Conservation (phyloP, 30 jellyfish, hydroid and myxozoan species). For the Cassiopea andromeda region DNA sequence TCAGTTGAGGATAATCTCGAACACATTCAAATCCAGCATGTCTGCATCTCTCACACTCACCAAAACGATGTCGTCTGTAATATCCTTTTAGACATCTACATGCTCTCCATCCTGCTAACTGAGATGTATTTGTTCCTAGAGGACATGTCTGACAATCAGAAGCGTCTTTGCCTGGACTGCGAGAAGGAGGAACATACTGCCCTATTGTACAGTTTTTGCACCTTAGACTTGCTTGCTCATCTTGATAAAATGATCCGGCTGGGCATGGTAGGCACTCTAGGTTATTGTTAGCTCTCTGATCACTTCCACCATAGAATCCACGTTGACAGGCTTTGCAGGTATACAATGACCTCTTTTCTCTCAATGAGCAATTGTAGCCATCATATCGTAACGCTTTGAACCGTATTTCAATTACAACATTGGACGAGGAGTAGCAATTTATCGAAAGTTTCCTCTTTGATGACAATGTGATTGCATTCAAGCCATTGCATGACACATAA, state of each 20-base stretch:
- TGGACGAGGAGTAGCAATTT: too few relatives aligned
- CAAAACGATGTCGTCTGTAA: slow-evolving; percentile 29
- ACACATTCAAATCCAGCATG: slow-evolving; percentile 15
- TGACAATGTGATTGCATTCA: not conserved
- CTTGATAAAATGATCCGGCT: slow-evolving; percentile 59
- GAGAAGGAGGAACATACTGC: slow-evolving; percentile 56
- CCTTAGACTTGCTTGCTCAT: slow-evolving; percentile 23
- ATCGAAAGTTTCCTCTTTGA: too few relatives aligned
- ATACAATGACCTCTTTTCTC: too few relatives aligned
- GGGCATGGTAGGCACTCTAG: slow-evolving; percentile 30
- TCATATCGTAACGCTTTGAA: too few relatives aligned
- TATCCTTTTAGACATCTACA: slow-evolving; percentile 43
- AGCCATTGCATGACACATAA: slow-evolving; percentile 1
- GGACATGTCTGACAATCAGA: slow-evolving; percentile 64
- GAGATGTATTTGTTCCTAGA: slow-evolving; percentile 36
- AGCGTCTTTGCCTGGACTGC: slow-evolving; percentile 39
- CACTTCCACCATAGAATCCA: not conserved
- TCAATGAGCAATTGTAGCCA: too few relatives aligned
- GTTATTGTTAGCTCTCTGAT: not conserved
- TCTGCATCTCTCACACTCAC: slow-evolving; percentile 21
- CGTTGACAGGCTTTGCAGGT: slow-evolving; percentile 33
- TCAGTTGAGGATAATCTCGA: slow-evolving; percentile 13
- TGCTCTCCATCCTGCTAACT: slow-evolving; percentile 46
- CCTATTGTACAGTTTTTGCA: slow-evolving; percentile 59
- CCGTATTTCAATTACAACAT: too few relatives aligned